Base-by-base conservation (phyloP, 1,140 invertebrate genomes). In the Lepidurus packardi region DNA sequence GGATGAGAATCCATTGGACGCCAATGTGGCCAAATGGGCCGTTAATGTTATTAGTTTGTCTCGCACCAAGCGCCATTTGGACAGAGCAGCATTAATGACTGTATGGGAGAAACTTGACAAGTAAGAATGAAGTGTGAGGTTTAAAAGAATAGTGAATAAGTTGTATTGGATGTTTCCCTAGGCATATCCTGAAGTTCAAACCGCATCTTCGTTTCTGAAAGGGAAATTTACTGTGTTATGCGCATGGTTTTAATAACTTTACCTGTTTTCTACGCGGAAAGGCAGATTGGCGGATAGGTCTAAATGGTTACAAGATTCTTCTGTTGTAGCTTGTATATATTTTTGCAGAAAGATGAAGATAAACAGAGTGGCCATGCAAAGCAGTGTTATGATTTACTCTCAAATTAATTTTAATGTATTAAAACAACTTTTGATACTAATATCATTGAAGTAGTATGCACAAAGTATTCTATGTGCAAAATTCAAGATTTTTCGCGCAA, bases 101-200 rank as follows among this genome's bases (percentile, higher is more conserved):
- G 98, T 99, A 86, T 99, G 98, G 98, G 97, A 98, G 86, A 92
- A 91, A 80, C 87, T 99, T 10, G 97, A 99, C 85, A 94, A 92
- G 94, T 98, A 89, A 86, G 89, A 88, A 77, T 74, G 24, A 73
- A 41, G 78, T 25, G 9, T 73, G 74, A 76, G 65, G 76, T 78
- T 73, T 74, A 73, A 42, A 45, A 75, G 25, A 13, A 47, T 75
- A 47, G 43, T 24, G 42, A 73, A 24, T 78, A 79, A 77, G 3
- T 73, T 16, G 75, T 79, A 77, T 81, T 73, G n/a, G 75, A 75
- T 81, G 80, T 85, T 83, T 83, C 83, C 84, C 79, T 88, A 95
- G 93, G 83, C 93, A 95, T 83, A 95, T 97, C 88, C 89, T 94
- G 82, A 96, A 96, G 85, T 90, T 92, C 86, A 97, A 97, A 85